These are phyloP conservation scores for Hypothenemus hampei DNA, from an alignment of 1,140 invertebrate species.

Conservation along the genomic window DNA sequence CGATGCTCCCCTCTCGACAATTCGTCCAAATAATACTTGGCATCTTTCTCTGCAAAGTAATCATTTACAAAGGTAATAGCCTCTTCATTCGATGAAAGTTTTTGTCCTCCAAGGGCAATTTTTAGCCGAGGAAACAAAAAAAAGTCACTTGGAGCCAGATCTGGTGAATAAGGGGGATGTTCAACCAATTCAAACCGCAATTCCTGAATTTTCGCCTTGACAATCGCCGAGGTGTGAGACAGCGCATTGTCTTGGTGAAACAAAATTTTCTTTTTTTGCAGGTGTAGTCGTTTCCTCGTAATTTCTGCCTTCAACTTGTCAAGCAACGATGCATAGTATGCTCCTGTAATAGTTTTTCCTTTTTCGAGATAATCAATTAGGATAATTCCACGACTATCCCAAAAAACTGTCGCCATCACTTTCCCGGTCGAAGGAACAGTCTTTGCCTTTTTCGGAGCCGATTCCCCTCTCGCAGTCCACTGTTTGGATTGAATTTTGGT, in stretches of 20 bases:
- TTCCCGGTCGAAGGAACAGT: no score
- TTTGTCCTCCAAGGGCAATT: conserved; percentile 32
- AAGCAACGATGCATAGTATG: conserved; percentile 37
- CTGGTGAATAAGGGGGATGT: conserved; percentile 32
- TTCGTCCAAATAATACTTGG: conserved; percentile 24
- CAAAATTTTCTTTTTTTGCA: conserved; percentile 37
- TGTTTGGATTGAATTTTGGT: no score
- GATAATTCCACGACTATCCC: no score
- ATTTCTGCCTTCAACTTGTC: conserved; percentile 43
- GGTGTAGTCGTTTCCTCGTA: not conserved
- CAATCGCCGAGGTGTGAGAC: conserved; percentile 34
- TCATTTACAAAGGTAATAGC: conserved; percentile 20
- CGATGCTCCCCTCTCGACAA: conserved; percentile 28
- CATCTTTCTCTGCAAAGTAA: conserved; percentile 32
- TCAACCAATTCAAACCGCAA: conserved; percentile 42
- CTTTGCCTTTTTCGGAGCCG: no score
- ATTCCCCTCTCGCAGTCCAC: no score
- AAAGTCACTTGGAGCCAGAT: conserved; percentile 34
- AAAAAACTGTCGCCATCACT: no score
- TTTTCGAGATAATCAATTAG: conserved; percentile 44
- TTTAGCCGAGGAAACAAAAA: conserved; percentile 25
- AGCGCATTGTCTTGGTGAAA: conserved; percentile 33
- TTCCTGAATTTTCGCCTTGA: conserved; percentile 43
- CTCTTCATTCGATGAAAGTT: conserved; percentile 35
- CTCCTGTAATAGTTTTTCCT: conserved; percentile 45